Percentiles rank a stretch among this genome's conserved stretches.
Conservation (phyloP, 2,113 vertebrate species). For the Arenaria interpres region DNA sequence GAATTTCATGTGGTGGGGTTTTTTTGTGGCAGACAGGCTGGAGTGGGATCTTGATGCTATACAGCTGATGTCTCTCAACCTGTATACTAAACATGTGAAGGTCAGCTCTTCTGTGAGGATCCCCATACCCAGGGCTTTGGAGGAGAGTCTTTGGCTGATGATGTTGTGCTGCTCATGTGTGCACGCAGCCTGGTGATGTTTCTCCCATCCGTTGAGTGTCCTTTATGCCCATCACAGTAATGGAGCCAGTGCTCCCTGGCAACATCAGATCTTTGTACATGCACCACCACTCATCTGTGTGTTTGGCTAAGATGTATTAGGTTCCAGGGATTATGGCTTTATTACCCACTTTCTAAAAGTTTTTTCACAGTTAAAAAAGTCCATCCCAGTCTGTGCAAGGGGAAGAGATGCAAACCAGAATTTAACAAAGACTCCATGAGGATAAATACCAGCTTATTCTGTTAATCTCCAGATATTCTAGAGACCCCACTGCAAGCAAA, state of each 20-base stretch:
- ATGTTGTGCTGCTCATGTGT: neutral
- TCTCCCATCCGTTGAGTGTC: accelerated
- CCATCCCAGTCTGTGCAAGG: neutral
- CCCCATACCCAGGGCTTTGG: neutral
- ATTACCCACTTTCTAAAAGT: neutral
- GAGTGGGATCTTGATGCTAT: neutral
- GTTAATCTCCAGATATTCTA: neutral
- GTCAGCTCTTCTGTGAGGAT: neutral
- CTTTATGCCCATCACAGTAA: neutral
- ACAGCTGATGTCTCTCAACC: neutral
- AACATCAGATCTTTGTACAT: neutral
- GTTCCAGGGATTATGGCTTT: neutral
- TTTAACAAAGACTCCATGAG: neutral
- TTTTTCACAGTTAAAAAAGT: neutral
- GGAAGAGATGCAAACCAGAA: neutral
- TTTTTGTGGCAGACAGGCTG: neutral
- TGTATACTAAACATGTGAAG: neutral
- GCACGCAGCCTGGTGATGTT: accelerated
- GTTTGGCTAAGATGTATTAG: neutral
- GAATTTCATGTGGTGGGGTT: neutral
- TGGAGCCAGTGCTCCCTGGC: too few species aligned
- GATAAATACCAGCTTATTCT: neutral
- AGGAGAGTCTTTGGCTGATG: neutral
- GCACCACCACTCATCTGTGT: neutral
- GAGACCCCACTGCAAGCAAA: neutral